Evolutionary conservation across 2,113 vertebrate genomes (phyloP).

Genomic region (Girardinichthys multiradiatus): DNA sequence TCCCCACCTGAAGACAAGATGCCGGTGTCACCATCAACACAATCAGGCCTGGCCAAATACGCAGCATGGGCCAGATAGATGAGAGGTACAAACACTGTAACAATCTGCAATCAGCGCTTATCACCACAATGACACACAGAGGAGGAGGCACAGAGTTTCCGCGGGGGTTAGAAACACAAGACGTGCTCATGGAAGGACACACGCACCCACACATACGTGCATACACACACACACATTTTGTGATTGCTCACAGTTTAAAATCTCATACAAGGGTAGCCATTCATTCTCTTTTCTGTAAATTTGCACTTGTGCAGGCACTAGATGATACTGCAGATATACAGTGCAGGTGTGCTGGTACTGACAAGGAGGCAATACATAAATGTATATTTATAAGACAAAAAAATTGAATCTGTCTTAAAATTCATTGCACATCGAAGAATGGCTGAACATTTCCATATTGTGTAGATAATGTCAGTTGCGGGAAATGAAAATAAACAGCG

Average conservation of each 20-base stretch:
- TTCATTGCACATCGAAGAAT: conserved; percentile 61
- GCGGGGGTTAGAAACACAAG: conserved; percentile 50
- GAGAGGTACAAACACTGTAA: conserved; percentile 83
- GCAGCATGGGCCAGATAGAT: conserved; percentile 78
- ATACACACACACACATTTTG: not conserved
- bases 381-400: conserved; percentile 65
- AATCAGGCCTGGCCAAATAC: conserved; percentile 85
- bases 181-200: conserved; percentile 28
- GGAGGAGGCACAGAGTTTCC: conserved; percentile 54
- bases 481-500: conserved; percentile 46
- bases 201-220: not conserved
- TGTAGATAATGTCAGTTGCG: conserved; percentile 53
- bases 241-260: conserved; percentile 34
- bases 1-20: conserved; percentile 69
- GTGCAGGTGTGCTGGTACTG: conserved; percentile 38
- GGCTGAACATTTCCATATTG: conserved; percentile 59
- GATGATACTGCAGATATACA: conserved; percentile 37
- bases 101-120: conserved; percentile 86
- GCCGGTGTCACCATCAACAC: conserved; percentile 80
- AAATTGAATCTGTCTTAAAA: conserved; percentile 51
- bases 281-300: conserved; percentile 25
- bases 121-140: conserved; percentile 79
- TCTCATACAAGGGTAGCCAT: conserved; percentile 18
- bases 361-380: conserved; percentile 67
- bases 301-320: conserved; percentile 11